These are phyloP conservation scores for Yponomeuta plumbellus DNA, from an alignment of 2,888 invertebrate genomes.

Conservation along the genomic window DNA sequence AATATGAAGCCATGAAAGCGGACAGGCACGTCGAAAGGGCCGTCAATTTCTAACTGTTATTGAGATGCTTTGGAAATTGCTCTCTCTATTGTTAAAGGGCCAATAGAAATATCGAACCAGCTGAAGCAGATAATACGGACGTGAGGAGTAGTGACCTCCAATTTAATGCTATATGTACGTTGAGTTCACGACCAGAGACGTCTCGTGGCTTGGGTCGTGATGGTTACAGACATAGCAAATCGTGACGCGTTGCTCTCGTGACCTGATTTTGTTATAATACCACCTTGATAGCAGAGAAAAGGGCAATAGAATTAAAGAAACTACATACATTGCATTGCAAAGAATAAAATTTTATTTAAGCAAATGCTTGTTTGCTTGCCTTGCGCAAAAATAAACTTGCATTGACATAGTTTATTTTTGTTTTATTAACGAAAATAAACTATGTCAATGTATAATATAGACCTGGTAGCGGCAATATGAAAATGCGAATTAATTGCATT, in stretches of 20 bases:
- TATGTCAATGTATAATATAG: too few species aligned
- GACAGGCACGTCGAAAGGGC: slow-evolving; percentile 12
- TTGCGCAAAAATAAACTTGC: too few species aligned
- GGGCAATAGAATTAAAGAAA: background rate
- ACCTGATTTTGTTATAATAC: background rate
- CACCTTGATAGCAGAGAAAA: background rate
- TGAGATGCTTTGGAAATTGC: slow-evolving; percentile 12
- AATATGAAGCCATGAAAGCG: slow-evolving; percentile 2
- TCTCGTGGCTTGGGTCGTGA: background rate
- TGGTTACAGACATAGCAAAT: background rate
- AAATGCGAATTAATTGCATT: too few species aligned
- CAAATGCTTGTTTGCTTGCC: too few species aligned
- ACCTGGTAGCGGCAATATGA: too few species aligned
- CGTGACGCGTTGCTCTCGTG: slow-evolving; percentile 2
- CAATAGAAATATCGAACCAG: slow-evolving; percentile 8
- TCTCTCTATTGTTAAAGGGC: slow-evolving; percentile 13
- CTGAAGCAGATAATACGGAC: background rate
- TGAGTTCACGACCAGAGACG: background rate
- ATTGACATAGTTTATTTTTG: too few species aligned
- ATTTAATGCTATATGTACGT: background rate
- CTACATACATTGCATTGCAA: background rate
- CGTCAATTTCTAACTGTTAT: slow-evolving; percentile 14
- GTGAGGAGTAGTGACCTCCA: background rate
- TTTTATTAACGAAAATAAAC: too few species aligned
- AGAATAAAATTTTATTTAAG: background rate